These are phyloP conservation scores for Hyaena hyaena DNA, from an alignment of 2,113 vertebrate genomes.

Conservation along the genomic window DNA sequence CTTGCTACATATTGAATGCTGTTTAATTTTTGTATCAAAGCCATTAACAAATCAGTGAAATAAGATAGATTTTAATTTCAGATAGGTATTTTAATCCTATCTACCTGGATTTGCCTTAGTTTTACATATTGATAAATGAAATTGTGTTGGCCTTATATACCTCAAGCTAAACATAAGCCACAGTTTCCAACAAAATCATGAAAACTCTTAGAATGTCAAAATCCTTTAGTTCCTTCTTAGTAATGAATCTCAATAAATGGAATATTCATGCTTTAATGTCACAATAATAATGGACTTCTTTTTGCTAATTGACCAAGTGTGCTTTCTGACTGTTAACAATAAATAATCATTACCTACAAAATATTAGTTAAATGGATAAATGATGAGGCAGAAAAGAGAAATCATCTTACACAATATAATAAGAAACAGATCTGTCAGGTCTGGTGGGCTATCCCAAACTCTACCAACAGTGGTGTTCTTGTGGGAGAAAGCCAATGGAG, in stretches of 20 bases:
- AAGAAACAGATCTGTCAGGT: not conserved
- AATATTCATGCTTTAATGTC: not conserved
- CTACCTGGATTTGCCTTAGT: conserved; percentile 14
- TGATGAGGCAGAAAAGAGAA: not conserved
- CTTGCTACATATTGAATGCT: not conserved
- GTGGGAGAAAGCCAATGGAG: not conserved
- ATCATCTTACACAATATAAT: not conserved
- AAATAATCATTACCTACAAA: not conserved
- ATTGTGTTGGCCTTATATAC: not conserved
- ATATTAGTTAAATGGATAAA: not conserved
- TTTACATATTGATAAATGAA: not conserved
- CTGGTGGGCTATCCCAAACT: not conserved
- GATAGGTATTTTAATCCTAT: not conserved
- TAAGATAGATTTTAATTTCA: conserved; percentile 27
- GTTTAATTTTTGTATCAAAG: not conserved
- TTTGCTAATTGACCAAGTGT: not conserved
- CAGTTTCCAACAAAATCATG: conserved; percentile 16
- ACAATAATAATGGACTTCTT: not conserved
- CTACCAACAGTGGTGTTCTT: not conserved
- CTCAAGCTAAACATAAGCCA: not conserved
- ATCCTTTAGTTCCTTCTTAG: not conserved
- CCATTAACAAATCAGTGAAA: conserved; percentile 1
- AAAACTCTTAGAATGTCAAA: conserved; percentile 30
- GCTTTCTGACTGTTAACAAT: not conserved
- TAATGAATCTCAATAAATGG: not conserved